Conservation (phyloP, 2,888 invertebrate genomes). For the Catocala sponsa region DNA sequence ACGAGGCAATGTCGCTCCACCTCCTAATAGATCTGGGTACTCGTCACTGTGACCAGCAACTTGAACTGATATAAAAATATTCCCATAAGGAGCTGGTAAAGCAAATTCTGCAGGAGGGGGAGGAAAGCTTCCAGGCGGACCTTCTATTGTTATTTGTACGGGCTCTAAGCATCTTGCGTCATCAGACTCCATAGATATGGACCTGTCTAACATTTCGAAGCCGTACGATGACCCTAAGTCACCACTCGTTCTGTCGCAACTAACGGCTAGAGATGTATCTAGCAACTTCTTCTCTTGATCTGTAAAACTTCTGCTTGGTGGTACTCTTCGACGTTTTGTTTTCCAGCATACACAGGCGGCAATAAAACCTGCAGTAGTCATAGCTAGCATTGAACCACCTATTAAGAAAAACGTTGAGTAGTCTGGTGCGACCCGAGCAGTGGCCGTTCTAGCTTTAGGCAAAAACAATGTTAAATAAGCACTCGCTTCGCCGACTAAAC, state of each 20-base stretch:
- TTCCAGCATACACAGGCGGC: conserved; percentile 86
- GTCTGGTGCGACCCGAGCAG: conserved; percentile 91
- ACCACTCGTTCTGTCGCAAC: conserved; percentile 90
- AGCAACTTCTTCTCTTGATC: conserved; percentile 96
- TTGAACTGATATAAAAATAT: conserved; percentile 95
- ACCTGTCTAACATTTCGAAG: conserved; percentile 85
- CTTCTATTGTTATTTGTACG: conserved; percentile 89
- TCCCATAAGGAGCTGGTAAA: conserved; percentile 88
- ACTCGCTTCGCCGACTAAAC: conserved; percentile 89
- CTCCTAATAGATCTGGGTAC: conserved; percentile 93
- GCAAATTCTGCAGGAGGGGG: conserved; percentile 85
- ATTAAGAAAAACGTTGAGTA: conserved; percentile 92
- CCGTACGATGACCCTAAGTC: conserved; percentile 87
- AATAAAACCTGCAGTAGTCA: conserved; percentile 89
- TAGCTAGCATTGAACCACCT: conserved; percentile 91
- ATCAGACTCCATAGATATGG: conserved; percentile 84
- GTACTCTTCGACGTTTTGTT: conserved; percentile 92
- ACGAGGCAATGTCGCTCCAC: conserved; percentile 81
- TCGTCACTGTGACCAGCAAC: conserved; percentile 91
- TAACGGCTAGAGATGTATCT: conserved; percentile 91
- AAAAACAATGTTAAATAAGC: conserved; percentile 88
- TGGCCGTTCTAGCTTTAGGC: conserved; percentile 90
- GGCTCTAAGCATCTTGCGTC: conserved; percentile 85
- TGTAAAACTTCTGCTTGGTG: conserved; percentile 91
- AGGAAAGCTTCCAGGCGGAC: conserved; percentile 76